Evolutionary conservation across 2,888 invertebrate species (phyloP).

Genomic region (Rhagonycha lutea): DNA sequence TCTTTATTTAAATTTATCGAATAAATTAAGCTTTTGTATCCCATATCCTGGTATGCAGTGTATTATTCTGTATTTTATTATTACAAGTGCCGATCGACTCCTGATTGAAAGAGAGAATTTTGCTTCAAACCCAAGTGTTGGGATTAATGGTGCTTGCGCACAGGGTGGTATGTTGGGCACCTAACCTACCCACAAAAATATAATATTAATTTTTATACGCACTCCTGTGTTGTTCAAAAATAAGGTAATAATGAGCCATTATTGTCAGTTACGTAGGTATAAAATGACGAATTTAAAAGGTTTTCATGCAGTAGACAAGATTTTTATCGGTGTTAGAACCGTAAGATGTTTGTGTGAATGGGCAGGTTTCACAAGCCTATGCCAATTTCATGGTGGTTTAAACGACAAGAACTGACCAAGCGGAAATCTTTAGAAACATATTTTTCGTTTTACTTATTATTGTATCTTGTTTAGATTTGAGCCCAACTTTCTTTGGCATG

Average conservation of each 20-base stretch:
- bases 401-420: slow-evolving; percentile 18
- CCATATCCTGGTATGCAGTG: too few relatives aligned
- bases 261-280: neutral
- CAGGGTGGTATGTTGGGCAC: neutral
- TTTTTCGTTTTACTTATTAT: neutral
- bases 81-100: too few relatives aligned
- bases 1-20: too few relatives aligned
- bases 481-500: neutral
- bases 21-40: too few relatives aligned
- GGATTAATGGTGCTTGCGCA: too few relatives aligned
- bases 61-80: too few relatives aligned
- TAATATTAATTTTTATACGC: neutral
- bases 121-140: too few relatives aligned
- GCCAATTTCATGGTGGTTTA: slow-evolving; percentile 28
- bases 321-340: slow-evolving; percentile 21
- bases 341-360: slow-evolving; percentile 23
- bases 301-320: slow-evolving; percentile 3
- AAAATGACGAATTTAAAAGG: neutral
- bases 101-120: too few relatives aligned
- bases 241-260: neutral
- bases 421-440: slow-evolving; percentile 20
- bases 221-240: neutral
- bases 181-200: neutral
- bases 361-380: slow-evolving; percentile 23
- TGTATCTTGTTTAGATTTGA: neutral